Evolutionary conservation across 2,797 vertebrate species (phyloP).

Genomic region (Lates japonicus): DNA sequence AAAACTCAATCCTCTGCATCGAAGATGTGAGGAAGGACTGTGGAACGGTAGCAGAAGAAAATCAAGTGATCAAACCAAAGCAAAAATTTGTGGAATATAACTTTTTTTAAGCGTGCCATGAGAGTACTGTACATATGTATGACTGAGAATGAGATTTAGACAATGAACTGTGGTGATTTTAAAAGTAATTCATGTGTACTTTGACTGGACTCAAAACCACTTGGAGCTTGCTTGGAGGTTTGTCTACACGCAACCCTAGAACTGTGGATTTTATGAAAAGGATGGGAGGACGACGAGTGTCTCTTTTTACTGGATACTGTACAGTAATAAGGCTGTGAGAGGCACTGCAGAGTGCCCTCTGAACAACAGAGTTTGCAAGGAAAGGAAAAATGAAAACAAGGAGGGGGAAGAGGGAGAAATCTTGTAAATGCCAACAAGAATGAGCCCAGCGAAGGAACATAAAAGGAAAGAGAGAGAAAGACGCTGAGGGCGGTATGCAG

Average conservation of each 20-base stretch:
- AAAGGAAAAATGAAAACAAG: slow-evolving; percentile 37
- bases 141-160: slow-evolving; percentile 42
- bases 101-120: slow-evolving; percentile 56
- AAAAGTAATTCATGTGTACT: slow-evolving; percentile 40
- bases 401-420: slow-evolving; percentile 24
- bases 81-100: slow-evolving; percentile 52
- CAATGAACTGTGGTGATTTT: slow-evolving; percentile 64
- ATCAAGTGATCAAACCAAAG: slow-evolving; percentile 70
- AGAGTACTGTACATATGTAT: slow-evolving; percentile 66
- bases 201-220: slow-evolving; percentile 72
- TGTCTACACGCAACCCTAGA: slow-evolving; percentile 19
- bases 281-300: slow-evolving; percentile 1
- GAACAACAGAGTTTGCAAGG: slow-evolving; percentile 30
- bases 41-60: slow-evolving; percentile 46
- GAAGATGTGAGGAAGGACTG: slow-evolving; percentile 63
- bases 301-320: slow-evolving; percentile 43
- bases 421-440: slow-evolving; percentile 45
- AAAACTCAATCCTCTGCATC: slow-evolving; percentile 59
- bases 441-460: slow-evolving; percentile 29
- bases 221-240: slow-evolving; percentile 45
- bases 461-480: slow-evolving; percentile 24
- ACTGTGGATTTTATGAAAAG: slow-evolving; percentile 62
- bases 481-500: slow-evolving; percentile 52
- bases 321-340: slow-evolving; percentile 28
- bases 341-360: slow-evolving; percentile 21